These are phyloP conservation scores for Lepeophtheirus nordmannii DNA, from an alignment of 2,888 invertebrate species.

Conservation along the genomic window DNA sequence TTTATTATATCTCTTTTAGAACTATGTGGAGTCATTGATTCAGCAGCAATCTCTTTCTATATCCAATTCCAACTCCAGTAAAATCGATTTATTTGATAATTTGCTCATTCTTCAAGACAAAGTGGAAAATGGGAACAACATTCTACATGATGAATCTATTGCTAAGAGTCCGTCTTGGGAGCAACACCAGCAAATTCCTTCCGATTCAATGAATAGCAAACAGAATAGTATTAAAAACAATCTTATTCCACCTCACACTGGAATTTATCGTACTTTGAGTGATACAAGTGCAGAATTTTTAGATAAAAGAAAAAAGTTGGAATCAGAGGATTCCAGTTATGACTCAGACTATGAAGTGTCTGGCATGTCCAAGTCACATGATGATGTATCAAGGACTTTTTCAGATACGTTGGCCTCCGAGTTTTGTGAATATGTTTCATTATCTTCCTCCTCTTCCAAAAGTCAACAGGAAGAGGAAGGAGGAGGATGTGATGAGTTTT, in stretches of 20 bases:
- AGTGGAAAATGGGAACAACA: no score
- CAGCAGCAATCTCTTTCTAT: background rate
- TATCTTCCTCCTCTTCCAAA: background rate
- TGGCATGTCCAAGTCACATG: conserved; percentile 39
- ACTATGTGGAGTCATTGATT: background rate
- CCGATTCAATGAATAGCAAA: no score
- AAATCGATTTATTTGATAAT: no score
- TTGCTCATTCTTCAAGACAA: no score
- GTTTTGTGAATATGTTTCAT: conserved; percentile 62
- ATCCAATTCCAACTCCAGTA: no score
- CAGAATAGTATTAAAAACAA: no score
- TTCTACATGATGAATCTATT: no score
- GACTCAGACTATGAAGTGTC: conserved; percentile 50
- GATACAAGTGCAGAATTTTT: no score
- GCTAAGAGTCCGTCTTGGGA: no score
- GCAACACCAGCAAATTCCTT: no score
- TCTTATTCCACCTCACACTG: no score
- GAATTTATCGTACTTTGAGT: no score
- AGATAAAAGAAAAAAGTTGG: conserved; percentile 29
- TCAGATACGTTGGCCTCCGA: conserved; percentile 72
- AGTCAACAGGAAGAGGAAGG: conserved; percentile 7
- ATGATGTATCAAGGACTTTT: conserved; percentile 61
- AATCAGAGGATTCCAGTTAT: conserved; percentile 62
- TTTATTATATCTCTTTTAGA: background rate
- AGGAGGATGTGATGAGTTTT: conserved; percentile 4